phyloP scores from a whole-genome alignment of 1,140 invertebrate genomes.

The Atta cephalotes region DNA sequence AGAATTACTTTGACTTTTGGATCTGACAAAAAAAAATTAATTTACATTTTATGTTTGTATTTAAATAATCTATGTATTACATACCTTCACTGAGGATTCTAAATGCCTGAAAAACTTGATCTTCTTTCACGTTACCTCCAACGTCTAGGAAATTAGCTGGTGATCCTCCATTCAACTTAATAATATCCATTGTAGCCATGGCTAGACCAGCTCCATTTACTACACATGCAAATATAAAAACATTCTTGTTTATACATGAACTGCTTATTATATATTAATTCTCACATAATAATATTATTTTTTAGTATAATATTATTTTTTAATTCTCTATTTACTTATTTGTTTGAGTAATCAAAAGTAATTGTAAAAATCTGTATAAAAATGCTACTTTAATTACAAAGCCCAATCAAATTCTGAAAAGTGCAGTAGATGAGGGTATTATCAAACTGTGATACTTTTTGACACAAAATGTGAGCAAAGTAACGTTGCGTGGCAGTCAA shows the following conservation, averaged over 20 bases:
- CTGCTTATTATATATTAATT: no score
- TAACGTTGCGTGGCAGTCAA: not conserved
- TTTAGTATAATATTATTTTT: no score
- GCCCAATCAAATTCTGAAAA: not conserved
- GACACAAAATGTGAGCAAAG: not conserved
- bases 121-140: constrained; percentile 91
- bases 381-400: not conserved
- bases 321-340: no score
- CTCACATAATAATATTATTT: no score
- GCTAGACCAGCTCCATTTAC: constrained; percentile 94
- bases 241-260: not conserved
- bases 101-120: constrained; percentile 92
- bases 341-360: no score
- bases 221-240: constrained; percentile 70
- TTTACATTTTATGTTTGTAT: not conserved
- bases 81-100: constrained; percentile 88
- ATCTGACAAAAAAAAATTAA: constrained; percentile 86
- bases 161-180: constrained; percentile 91
- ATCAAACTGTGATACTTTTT: not conserved
- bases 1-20: constrained; percentile 97
- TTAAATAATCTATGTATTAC: constrained; percentile 20
- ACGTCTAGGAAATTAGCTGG: constrained; percentile 95
- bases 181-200: constrained; percentile 95
- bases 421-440: not conserved
- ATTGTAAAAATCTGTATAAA: no score